Conservation (phyloP, 2,113 vertebrate species). For the Leucosticte australis region DNA sequence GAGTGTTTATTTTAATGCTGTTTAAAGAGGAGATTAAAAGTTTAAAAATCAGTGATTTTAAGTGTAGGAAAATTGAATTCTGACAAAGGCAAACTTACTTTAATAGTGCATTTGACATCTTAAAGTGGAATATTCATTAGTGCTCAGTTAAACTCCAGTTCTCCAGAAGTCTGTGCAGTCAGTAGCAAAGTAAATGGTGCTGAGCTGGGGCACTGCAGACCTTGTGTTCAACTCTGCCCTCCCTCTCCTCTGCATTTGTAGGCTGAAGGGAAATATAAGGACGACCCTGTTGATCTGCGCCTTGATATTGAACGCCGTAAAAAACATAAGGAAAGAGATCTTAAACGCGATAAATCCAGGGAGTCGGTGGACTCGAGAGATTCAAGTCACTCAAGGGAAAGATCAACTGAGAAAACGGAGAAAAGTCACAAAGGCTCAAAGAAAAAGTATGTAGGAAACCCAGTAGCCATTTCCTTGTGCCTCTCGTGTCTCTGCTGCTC, state of each 20-base stretch:
- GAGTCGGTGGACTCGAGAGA: constrained; percentile 83
- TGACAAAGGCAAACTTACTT: background rate
- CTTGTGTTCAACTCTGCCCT: constrained; percentile 22
- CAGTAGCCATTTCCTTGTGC: background rate
- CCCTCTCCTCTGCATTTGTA: constrained; percentile 68
- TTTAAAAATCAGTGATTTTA: background rate
- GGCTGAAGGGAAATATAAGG: constrained; percentile 87
- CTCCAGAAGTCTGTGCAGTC: constrained; percentile 36
- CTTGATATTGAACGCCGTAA: constrained; percentile 96
- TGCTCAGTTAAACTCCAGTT: constrained; percentile 5
- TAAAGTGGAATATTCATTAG: background rate
- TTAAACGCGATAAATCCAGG: constrained; percentile 82
- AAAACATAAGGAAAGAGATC: constrained; percentile 90
- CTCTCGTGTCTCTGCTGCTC: background rate
- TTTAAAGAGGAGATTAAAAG: background rate
- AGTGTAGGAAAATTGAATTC: background rate
- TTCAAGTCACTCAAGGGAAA: constrained; percentile 83
- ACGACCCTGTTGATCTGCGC: constrained; percentile 89
- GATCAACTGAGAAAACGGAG: constrained; percentile 85
- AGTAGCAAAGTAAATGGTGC: constrained; percentile 39
- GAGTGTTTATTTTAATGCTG: background rate
- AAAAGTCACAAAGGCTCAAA: constrained; percentile 86
- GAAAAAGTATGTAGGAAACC: constrained; percentile 82
- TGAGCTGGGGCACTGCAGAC: background rate
- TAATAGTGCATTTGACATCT: background rate